These are phyloP conservation scores for Phyllostomus hastatus DNA, from an alignment of 2,113 vertebrate genomes.

Conservation along the genomic window DNA sequence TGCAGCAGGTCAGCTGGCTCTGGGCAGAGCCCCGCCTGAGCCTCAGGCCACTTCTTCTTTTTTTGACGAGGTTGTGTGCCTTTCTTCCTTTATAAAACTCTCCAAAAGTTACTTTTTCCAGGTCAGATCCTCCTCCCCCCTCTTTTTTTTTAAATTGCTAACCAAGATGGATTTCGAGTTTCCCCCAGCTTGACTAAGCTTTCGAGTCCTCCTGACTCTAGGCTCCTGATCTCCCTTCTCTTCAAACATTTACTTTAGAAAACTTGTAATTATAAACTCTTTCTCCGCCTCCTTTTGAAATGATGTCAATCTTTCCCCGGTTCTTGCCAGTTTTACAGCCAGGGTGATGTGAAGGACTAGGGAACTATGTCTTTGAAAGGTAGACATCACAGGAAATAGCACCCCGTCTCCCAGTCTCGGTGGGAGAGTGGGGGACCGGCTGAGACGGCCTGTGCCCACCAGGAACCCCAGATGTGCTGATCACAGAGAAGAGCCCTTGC, in stretches of 20 bases:
- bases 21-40: neutral
- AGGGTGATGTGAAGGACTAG: neutral
- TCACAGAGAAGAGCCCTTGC: neutral
- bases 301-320: neutral
- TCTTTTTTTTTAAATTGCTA: neutral
- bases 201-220: neutral
- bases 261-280: neutral
- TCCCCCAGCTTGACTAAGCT: neutral
- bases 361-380: neutral
- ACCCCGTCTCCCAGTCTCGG: neutral
- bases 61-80: neutral
- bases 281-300: neutral
- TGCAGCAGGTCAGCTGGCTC: neutral
- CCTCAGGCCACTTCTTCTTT: neutral
- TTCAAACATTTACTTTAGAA: neutral
- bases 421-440: neutral
- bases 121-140: neutral
- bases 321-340: neutral
- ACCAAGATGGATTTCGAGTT: neutral
- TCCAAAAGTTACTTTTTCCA: neutral
- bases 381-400: neutral
- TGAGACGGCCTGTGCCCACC: neutral
- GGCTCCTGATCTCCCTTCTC: neutral
- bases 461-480: neutral
- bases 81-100: neutral